Conservation (phyloP, 1,140 invertebrate genomes). For the Drosophila punjabiensis region DNA sequence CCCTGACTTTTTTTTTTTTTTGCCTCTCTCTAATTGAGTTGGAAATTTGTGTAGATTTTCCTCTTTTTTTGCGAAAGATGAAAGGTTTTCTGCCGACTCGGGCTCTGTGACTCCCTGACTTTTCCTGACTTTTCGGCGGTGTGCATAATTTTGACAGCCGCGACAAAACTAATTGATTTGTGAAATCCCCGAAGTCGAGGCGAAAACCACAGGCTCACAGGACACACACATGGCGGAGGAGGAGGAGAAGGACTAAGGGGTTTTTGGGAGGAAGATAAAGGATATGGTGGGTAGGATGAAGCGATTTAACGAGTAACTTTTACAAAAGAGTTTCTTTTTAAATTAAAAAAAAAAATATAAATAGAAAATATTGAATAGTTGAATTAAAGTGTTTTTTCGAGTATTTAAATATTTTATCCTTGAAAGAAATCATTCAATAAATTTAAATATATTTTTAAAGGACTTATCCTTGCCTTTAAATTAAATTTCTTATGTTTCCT, state of each 20-base stretch:
- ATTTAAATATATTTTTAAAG: not conserved
- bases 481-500: too few relatives aligned
- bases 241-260: not conserved
- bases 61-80: slow-evolving; percentile 71
- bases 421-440: not conserved
- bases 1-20: not conserved
- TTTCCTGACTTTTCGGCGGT: slow-evolving; percentile 44
- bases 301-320: too few relatives aligned
- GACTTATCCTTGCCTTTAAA: too few relatives aligned
- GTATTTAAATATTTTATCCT: too few relatives aligned
- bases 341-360: too few relatives aligned
- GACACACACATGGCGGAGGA: slow-evolving; percentile 64
- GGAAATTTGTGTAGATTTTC: slow-evolving; percentile 63
- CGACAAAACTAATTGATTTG: slow-evolving; percentile 84
- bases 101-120: slow-evolving; percentile 42
- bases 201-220: slow-evolving; percentile 56
- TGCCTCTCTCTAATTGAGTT: slow-evolving; percentile 70
- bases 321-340: too few relatives aligned
- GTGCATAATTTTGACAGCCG: slow-evolving; percentile 74
- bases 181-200: slow-evolving; percentile 56
- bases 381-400: too few relatives aligned
- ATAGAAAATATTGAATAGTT: too few relatives aligned
- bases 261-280: not conserved
- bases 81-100: slow-evolving; percentile 53
- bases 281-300: not conserved